Percentiles rank a stretch among this genome's conserved stretches.
Evolutionary conservation across 2,797 vertebrate genomes (phyloP).

Genomic region (Cynodonichthys magdalenae): DNA sequence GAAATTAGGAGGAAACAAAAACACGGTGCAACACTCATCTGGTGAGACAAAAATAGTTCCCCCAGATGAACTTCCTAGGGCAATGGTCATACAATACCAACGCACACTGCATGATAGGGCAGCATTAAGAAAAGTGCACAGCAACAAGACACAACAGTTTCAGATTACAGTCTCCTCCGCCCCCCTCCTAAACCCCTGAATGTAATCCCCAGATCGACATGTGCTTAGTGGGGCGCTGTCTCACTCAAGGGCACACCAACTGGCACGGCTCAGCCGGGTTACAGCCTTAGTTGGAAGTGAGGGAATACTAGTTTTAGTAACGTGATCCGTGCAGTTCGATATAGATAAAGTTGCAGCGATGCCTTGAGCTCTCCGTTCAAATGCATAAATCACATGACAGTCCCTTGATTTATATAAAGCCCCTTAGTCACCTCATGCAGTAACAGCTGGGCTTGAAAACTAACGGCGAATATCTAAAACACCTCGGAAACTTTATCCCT

Average conservation of each 20-base stretch:
- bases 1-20: constrained; percentile 58
- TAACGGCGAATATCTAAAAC: constrained; percentile 67
- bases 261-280: constrained; percentile 64
- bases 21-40: constrained; percentile 52
- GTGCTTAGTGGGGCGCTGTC: constrained; percentile 72
- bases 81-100: constrained; percentile 68
- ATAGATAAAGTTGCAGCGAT: constrained; percentile 56
- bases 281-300: constrained; percentile 72
- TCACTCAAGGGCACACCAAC: constrained; percentile 81
- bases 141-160: constrained; percentile 83
- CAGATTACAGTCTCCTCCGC: constrained; percentile 78
- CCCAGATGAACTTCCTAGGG: constrained; percentile 68
- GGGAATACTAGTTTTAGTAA: constrained; percentile 71
- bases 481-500: constrained; percentile 65
- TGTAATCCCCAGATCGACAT: constrained; percentile 78
- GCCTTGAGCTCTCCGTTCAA: constrained; percentile 58
- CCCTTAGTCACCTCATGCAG: constrained; percentile 58
- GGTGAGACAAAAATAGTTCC: constrained; percentile 68
- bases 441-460: constrained; percentile 74
- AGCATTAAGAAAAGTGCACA: constrained; percentile 74
- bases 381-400: constrained; percentile 60
- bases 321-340: constrained; percentile 61
- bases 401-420: constrained; percentile 74
- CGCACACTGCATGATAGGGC: constrained; percentile 61
- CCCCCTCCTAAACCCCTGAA: constrained; percentile 71